Percentiles rank a stretch among this genome's conserved stretches.
phyloP scores from a whole-genome alignment of 1,140 invertebrate species.

The Kradibia gibbosae region DNA sequence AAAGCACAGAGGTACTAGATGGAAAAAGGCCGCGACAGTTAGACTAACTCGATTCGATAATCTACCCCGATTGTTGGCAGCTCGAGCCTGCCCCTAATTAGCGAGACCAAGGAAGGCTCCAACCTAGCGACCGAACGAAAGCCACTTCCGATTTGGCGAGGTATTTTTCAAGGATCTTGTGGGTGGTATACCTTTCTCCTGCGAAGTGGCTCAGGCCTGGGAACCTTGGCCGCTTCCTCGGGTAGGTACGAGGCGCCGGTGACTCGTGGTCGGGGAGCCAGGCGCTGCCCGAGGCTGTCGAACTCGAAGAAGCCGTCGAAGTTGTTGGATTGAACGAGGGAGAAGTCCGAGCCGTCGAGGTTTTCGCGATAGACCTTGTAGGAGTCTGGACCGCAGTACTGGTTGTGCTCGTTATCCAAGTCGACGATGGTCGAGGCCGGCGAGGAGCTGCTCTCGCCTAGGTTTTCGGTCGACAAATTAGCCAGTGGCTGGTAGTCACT shows the following conservation, averaged over 20 bases:
- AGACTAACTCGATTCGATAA: too few species aligned
- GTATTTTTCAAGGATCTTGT: too few species aligned
- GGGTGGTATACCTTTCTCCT: constrained; percentile 1
- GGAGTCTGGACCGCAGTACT: neutral
- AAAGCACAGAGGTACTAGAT: too few species aligned
- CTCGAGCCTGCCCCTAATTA: too few species aligned
- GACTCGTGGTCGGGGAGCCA: neutral
- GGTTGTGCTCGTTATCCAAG: neutral
- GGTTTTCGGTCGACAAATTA: neutral
- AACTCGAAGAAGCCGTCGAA: constrained; percentile 3
- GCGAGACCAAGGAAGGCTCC: too few species aligned
- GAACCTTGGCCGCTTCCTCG: neutral
- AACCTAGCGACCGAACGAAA: too few species aligned
- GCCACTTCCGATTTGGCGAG: too few species aligned
- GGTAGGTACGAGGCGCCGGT: neutral
- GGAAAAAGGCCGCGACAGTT: too few species aligned
- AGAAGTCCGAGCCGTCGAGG: neutral
- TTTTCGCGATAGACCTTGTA: neutral
- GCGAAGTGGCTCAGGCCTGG: neutral
- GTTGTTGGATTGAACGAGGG: neutral
- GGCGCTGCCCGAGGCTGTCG: neutral
- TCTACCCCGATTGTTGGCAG: too few species aligned
- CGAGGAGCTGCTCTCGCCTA: constrained; percentile 8
- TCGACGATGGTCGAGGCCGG: neutral
- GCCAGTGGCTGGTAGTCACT: neutral